Percentiles rank a stretch among this genome's conserved stretches.
phyloP scores from a whole-genome alignment of 1,140 invertebrate genomes.

The Cotesia glomerata region DNA sequence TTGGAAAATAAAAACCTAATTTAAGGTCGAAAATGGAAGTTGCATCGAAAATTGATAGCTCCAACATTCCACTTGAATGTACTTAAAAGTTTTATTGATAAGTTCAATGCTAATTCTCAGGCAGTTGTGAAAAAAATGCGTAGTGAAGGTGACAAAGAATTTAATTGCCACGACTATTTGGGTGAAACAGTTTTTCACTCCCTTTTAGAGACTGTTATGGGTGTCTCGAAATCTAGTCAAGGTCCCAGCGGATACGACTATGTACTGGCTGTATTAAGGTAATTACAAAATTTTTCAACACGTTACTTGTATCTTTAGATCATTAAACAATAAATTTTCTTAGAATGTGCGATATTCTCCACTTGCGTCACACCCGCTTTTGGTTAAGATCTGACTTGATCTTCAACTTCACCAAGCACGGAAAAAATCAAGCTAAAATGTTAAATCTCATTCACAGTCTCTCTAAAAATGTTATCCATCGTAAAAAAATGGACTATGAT shows the following conservation, averaged over 20 bases:
- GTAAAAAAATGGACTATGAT: slow-evolving; percentile 77
- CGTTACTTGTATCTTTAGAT: too few relatives aligned
- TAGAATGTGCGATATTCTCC: slow-evolving; percentile 80
- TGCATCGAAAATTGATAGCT: slow-evolving; percentile 81
- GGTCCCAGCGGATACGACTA: slow-evolving; percentile 79
- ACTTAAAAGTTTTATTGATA: slow-evolving; percentile 80
- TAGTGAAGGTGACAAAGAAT: slow-evolving; percentile 71
- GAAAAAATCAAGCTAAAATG: slow-evolving; percentile 76
- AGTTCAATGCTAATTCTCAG: slow-evolving; percentile 79
- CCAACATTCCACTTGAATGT: slow-evolving; percentile 86
- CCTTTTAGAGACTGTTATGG: slow-evolving; percentile 83
- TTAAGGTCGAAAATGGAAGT: slow-evolving; percentile 78
- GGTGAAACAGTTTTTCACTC: slow-evolving; percentile 83
- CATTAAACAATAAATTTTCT: background rate
- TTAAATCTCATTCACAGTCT: slow-evolving; percentile 85
- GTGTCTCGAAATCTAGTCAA: slow-evolving; percentile 77
- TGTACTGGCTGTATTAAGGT: slow-evolving; percentile 83
- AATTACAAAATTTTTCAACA: too few relatives aligned
- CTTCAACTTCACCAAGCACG: slow-evolving; percentile 79
- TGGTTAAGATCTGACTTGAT: slow-evolving; percentile 83
- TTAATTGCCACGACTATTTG: slow-evolving; percentile 84
- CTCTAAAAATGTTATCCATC: slow-evolving; percentile 80
- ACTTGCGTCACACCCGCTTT: slow-evolving; percentile 82
- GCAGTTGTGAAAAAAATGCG: slow-evolving; percentile 71
- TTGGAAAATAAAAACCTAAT: background rate